Evolutionary conservation across 2,797 vertebrate genomes (phyloP), one percentile per base, ranked within the genome.

Genomic region (Poliocrania exsul): DNA sequence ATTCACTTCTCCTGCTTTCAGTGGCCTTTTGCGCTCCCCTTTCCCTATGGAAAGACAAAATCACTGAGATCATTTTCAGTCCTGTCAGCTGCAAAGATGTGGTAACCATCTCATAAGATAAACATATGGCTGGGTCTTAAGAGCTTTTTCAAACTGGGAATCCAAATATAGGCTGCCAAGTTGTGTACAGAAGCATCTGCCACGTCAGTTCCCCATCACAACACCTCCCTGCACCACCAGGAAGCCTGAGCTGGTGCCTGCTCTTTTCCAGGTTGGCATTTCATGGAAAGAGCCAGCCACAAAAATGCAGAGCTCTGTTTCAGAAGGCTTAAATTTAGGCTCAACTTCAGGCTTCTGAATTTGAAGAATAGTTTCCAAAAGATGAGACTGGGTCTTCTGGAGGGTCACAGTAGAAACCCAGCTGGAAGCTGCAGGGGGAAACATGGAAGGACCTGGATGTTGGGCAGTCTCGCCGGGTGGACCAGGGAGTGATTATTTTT

Each of bases 41-140:
- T 94, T 91, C 78, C 64, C 84, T 71, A 61, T 72, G 44, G 65
- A 91, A 73, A 73, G 57, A 85, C 49, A 46, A 67, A 92, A 91
- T 58, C 50, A 35, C 28, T 33, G 57, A 70, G 78, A 85, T 82
- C 7, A 24, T 86, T 92, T 93, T 69, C 64, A 75, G 51, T 75
- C 29, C 60, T 67, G 74, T 93, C 83, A 83, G 65, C 81, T 83
- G 77, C 0, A 0, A 87, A 80, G 81, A 80, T 58, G 53, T 69
- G 46, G 78, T 71, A 80, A 58, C 61, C 4, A 2, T 91, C 74
- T 87, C 51, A 16, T 53, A 37, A 88, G 81, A 82, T 29, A 85
- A 73, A 44, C 91, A 89, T 91, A 90, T 67, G 84, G 65, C 46
- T 82, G n/a, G 38, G 57, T 91, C 91, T 94, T 81, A 54, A 92